Evolutionary conservation across 1,140 invertebrate genomes (phyloP).

Genomic region (Melipona quadrifasciata): DNA sequence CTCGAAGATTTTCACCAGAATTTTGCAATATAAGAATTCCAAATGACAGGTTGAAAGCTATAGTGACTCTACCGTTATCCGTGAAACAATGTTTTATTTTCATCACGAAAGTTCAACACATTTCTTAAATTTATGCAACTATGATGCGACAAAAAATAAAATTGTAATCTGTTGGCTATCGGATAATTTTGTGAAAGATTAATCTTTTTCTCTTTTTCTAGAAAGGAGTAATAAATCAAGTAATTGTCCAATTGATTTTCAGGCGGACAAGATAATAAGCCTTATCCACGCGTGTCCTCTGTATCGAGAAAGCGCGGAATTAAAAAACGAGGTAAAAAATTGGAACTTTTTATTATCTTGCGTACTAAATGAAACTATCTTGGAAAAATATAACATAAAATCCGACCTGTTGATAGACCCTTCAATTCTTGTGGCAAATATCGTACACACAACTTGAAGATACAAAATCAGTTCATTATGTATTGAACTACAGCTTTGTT

Average conservation of each 20-base stretch:
- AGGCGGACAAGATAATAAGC: constrained; percentile 31
- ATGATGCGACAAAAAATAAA: too few species aligned
- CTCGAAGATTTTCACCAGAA: too few species aligned
- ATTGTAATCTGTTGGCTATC: too few species aligned
- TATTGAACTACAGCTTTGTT: background rate
- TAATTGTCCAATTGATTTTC: background rate
- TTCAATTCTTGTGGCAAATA: constrained; percentile 50
- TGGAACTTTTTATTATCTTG: too few species aligned
- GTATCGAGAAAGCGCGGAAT: background rate
- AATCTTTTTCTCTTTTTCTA: background rate
- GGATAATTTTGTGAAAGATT: too few species aligned
- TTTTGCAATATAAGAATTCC: too few species aligned
- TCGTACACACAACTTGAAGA: constrained; percentile 15
- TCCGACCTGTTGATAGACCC: constrained; percentile 21
- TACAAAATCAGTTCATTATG: background rate
- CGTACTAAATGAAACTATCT: background rate
- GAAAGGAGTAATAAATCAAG: too few species aligned
- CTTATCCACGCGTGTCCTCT: constrained; percentile 37
- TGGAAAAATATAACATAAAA: background rate
- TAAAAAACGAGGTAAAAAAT: constrained; percentile 40
- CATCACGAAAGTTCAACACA: too few species aligned
- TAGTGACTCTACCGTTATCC: too few species aligned
- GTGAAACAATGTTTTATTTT: too few species aligned
- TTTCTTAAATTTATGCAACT: too few species aligned
- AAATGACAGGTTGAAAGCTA: too few species aligned